These are phyloP conservation scores for Cephalopholis sonnerati DNA, from an alignment of 2,113 vertebrate species.

Conservation along the genomic window DNA sequence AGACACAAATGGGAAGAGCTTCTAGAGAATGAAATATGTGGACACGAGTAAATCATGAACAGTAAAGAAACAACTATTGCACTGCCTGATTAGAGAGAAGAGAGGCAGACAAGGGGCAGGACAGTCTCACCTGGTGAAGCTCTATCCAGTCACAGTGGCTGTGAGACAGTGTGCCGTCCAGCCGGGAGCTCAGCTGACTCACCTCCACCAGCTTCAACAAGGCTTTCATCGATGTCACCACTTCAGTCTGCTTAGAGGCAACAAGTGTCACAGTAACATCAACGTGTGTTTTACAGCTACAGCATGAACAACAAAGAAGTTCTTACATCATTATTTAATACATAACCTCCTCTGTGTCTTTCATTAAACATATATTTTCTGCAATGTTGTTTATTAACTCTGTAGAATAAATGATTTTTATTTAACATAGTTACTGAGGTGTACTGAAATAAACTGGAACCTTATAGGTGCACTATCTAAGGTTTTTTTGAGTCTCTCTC, in stretches of 20 bases:
- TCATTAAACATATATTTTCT: neutral
- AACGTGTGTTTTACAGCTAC: neutral
- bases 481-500: neutral
- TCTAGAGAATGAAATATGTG: constrained; percentile 81
- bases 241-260: constrained; percentile 85
- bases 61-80: neutral
- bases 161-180: constrained; percentile 89
- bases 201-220: constrained; percentile 88
- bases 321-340: neutral
- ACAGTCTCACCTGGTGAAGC: constrained; percentile 89
- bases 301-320: neutral
- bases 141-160: constrained; percentile 91
- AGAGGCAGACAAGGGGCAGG: neutral
- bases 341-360: neutral
- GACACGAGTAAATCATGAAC: neutral
- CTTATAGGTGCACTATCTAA: neutral
- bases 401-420: neutral
- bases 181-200: constrained; percentile 86
- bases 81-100: neutral
- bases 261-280: constrained; percentile 19
- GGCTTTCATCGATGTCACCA: constrained; percentile 87
- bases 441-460: neutral
- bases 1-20: constrained; percentile 88
- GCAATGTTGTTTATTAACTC: neutral
- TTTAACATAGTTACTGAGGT: neutral